Base-by-base conservation (phyloP, 2,888 invertebrate genomes). In the Erebia palarica region DNA sequence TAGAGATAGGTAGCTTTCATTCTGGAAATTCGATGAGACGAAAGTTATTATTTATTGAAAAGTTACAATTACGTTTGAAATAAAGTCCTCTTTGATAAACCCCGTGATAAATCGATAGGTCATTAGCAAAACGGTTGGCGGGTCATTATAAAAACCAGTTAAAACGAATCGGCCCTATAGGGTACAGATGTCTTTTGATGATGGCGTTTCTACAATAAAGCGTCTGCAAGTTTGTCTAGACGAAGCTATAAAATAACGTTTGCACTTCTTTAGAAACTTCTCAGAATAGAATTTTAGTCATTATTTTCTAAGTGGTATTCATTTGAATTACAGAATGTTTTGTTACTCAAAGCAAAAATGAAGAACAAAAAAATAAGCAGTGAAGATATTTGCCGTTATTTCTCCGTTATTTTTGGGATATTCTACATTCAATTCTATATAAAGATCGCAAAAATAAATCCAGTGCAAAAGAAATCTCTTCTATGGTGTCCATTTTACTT, bases 191-290 rank as follows among this genome's bases (percentile, higher is more conserved):
- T 47, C 11, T 47, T 36, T 36, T 36, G 36, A 47, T 47, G 4
- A 4, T 1, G 47, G 47, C 47, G 11, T 3, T 11, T 47, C 47
- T 47, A 53, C 9, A 55, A 3, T 18, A 49, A 63, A 18, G 21
- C 21, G 49, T 63, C 21, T 49, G 21, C 21, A 49, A 63, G 47
- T 63, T 21, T 49, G 63, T 63, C 47, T 49, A 49, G 63, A 49
- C 63, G 47, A 16, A 63, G 21, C 49, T 18, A 49, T 63, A 63
- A 49, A 63, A 63, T 18, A 63, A 49, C 7, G 21, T 58, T 27
- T 58, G 13, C 57, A 58, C 57, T 27, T 10, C 10, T 53, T 53
- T 10, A 53, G 53, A 10, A 53, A 53, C 16, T 55, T 61, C 18
- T 44, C 9, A 18, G 44, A 61, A 61, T 16, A 44, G 16, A 61